These are phyloP conservation scores for Manduca sexta DNA, from an alignment of 1,140 invertebrate genomes.

Conservation along the genomic window DNA sequence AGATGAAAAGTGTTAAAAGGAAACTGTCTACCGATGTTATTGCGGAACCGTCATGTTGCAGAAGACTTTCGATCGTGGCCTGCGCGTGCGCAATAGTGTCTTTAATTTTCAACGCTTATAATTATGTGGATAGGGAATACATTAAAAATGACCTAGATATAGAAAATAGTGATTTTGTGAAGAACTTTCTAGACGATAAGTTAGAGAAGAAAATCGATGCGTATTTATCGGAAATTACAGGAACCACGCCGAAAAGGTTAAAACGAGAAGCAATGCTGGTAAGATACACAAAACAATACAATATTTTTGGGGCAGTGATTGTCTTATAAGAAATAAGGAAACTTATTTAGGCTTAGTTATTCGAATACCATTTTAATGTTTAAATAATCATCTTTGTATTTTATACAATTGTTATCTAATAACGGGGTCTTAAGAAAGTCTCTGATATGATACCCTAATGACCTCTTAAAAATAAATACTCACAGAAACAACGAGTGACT, in stretches of 20 bases:
- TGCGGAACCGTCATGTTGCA: slow-evolving; percentile 24
- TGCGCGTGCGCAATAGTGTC: slow-evolving; percentile 52
- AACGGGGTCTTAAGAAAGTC: too few species aligned
- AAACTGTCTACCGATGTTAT: slow-evolving; percentile 20
- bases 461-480: too few species aligned
- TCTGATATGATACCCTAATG: too few species aligned
- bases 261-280: slow-evolving; percentile 62
- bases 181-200: slow-evolving; percentile 33
- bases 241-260: slow-evolving; percentile 25
- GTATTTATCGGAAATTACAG: slow-evolving; percentile 32
- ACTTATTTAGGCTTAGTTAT: too few species aligned
- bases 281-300: too few species aligned
- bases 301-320: too few species aligned
- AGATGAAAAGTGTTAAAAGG: slow-evolving; percentile 31
- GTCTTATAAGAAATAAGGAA: too few species aligned
- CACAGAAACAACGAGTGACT: too few species aligned
- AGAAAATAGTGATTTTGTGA: slow-evolving; percentile 24
- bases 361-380: too few species aligned
- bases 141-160: slow-evolving; percentile 21
- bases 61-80: slow-evolving; percentile 47
- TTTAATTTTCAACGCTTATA: slow-evolving; percentile 45
- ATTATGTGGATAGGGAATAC: slow-evolving; percentile 25
- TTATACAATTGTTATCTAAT: too few species aligned
- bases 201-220: slow-evolving; percentile 44
- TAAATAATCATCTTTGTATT: too few species aligned